Evolutionary conservation across 2,888 invertebrate species (phyloP).

Genomic region (Himalopsyche kuldschensis): DNA sequence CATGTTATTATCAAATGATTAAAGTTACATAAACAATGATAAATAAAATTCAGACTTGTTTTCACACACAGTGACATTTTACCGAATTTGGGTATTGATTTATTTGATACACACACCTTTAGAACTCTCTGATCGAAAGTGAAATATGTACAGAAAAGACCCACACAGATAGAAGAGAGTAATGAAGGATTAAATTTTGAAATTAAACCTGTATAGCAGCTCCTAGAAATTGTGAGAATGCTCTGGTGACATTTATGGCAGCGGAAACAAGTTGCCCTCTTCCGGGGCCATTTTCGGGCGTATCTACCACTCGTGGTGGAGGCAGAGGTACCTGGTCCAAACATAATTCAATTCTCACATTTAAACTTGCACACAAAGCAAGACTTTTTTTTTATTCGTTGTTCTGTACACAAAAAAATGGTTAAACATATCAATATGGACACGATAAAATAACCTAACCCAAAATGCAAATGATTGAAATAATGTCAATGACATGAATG

Average conservation of each 20-base stretch:
- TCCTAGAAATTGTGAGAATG: slow-evolving; percentile 76
- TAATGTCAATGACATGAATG: no score
- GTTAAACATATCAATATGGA: neutral
- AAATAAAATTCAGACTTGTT: neutral
- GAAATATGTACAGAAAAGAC: neutral
- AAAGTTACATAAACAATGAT: no score
- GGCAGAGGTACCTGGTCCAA: slow-evolving; percentile 53
- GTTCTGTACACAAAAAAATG: neutral
- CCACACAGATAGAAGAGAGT: neutral
- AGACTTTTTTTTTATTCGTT: neutral
- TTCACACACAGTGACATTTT: neutral
- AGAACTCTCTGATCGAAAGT: neutral
- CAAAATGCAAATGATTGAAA: neutral
- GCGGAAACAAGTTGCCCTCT: slow-evolving; percentile 66
- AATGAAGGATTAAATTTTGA: slow-evolving; percentile 8
- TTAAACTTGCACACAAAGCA: slow-evolving; percentile 2
- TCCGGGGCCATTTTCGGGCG: slow-evolving; percentile 48
- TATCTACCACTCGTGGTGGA: slow-evolving; percentile 52
- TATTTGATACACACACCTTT: neutral
- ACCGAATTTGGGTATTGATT: neutral
- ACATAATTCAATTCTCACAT: slow-evolving; percentile 23
- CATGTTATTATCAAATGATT: no score
- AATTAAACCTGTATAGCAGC: slow-evolving; percentile 71
- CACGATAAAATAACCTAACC: neutral
- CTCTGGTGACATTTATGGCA: slow-evolving; percentile 75